Conservation (phyloP, 2,113 vertebrate genomes). For the Reinhardtius hippoglossoides region DNA sequence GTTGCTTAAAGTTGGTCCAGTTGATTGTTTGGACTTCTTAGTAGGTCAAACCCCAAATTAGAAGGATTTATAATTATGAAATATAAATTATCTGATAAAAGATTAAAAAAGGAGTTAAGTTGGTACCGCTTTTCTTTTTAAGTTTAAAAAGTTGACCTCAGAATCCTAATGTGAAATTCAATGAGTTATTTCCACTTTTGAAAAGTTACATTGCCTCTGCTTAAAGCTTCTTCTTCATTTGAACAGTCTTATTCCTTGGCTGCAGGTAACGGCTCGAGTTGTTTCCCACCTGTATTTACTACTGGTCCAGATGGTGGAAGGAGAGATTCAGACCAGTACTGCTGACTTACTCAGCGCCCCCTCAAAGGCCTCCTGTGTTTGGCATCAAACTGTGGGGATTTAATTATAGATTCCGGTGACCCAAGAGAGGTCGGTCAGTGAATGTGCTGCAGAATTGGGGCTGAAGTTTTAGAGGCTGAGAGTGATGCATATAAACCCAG, state of each 20-base stretch:
- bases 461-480: not conserved
- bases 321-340: not conserved
- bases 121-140: no score
- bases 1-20: no score
- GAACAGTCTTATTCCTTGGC: not conserved
- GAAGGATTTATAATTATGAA: no score
- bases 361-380: constrained; percentile 1
- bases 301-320: not conserved
- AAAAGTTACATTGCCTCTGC: not conserved
- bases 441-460: not conserved
- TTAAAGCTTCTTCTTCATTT: not conserved
- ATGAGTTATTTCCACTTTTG: not conserved
- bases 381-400: not conserved
- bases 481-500: not conserved
- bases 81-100: no score
- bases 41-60: no score
- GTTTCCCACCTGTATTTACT: not conserved
- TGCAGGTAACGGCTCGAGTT: not conserved
- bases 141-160: no score
- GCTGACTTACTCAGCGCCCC: not conserved
- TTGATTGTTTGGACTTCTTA: no score
- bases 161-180: not conserved
- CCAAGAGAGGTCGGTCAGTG: not conserved
- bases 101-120: no score
- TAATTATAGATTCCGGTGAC: not conserved